Base-by-base conservation (phyloP, 2,888 invertebrate species). In the Pristionchus mayeri region DNA sequence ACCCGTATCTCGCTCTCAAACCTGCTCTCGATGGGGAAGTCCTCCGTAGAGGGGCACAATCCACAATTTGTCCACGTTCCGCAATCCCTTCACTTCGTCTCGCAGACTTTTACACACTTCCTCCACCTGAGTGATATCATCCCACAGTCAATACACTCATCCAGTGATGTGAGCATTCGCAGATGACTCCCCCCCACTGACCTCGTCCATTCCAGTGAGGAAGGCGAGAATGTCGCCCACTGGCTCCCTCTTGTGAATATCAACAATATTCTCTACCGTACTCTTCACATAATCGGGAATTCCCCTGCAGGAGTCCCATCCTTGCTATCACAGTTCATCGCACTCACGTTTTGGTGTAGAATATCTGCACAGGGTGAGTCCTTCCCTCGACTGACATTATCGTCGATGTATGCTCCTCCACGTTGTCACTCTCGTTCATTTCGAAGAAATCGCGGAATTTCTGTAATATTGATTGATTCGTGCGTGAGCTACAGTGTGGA, bases 11-110 rank as follows among this genome's bases (percentile, higher is more conserved):
- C 44, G 6, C 44, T 44, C 44, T 44, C 44, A 11, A 6, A 90
- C 89, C 84, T 90, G 90, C 82, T 90, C 89, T 76, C 85, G 94
- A 60, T 96, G 95, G 0, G 97, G 96, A 85, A 98, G 94, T 50
- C 96, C 96, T 3, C 97, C 98, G 93, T 98, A 97, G 96, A 98
- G 95, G 0, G 98, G 96, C n/a, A 97, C 93, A 6, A 96, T 95
- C 87, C 95, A 93, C 52, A 93, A 48, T 44, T 88, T 87, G 84
- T 93, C 92, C 54, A 85, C 85, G 81, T 91, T 89, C 75, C 87
- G 85, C 54, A 92, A 84, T 27, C 57, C 81, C 37, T 86, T 85
- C n/a, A 88, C 79, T 21, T 85, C 88, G 13, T 91, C 90, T 30
- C 90, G 88, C 48, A 93, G 85, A 81, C 88, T 88, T 48, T 89